Conservation (phyloP, 1,140 invertebrate genomes). For the Apis cerana region DNA sequence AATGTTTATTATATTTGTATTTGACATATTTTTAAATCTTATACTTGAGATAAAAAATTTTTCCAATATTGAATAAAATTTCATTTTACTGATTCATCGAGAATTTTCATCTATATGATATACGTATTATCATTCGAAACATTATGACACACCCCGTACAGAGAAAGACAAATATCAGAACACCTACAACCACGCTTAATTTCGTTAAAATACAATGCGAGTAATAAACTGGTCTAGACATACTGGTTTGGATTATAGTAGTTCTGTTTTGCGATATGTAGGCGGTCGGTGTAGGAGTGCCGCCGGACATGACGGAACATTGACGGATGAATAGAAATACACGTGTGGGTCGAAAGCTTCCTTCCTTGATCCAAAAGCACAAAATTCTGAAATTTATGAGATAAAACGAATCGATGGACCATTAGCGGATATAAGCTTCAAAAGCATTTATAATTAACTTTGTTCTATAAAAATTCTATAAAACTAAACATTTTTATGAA, state of each 20-base stretch:
- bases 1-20: neutral
- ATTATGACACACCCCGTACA: slow-evolving; percentile 41
- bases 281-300: slow-evolving; percentile 66
- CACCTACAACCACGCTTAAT: slow-evolving; percentile 54
- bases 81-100: neutral
- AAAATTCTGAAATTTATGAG: slow-evolving; percentile 31
- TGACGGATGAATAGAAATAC: slow-evolving; percentile 55
- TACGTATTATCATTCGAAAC: neutral
- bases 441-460: neutral
- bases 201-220: slow-evolving; percentile 63
- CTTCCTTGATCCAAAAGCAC: slow-evolving; percentile 34
- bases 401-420: slow-evolving; percentile 23
- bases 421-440: neutral
- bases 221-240: slow-evolving; percentile 67
- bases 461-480: neutral
- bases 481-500: too few species aligned
- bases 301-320: slow-evolving; percentile 58
- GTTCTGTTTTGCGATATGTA: slow-evolving; percentile 63
- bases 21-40: neutral
- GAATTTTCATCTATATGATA: neutral
- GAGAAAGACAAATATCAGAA: slow-evolving; percentile 1
- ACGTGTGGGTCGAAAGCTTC: slow-evolving; percentile 55
- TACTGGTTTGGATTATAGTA: slow-evolving; percentile 49
- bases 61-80: neutral
- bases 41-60: neutral